A percentile compares a stretch with the other conserved stretches of the same genome.
These are phyloP conservation scores for Psilanteris sp. DNA, from an alignment of 1,140 invertebrate genomes.

Conservation along the genomic window DNA sequence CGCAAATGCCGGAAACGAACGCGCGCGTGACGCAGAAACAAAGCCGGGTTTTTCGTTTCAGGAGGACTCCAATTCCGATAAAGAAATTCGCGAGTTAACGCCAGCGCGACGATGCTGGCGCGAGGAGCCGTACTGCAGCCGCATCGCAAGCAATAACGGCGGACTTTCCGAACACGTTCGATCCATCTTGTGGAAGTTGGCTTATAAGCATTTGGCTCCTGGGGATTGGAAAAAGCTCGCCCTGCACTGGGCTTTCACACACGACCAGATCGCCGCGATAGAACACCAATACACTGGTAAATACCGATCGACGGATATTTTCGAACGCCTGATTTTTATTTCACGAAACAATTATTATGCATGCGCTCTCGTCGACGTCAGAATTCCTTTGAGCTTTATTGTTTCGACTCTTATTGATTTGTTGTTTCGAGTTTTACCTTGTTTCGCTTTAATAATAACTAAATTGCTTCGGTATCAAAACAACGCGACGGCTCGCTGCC, in stretches of 20 bases:
- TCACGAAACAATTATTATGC: no score
- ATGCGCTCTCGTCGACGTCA: no score
- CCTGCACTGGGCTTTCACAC: slow-evolving; percentile 85
- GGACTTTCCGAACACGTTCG: slow-evolving; percentile 74
- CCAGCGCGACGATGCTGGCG: slow-evolving; percentile 68
- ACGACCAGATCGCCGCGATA: slow-evolving; percentile 86
- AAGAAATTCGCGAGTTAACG: slow-evolving; percentile 69
- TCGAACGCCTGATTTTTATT: no score
- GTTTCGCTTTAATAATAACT: no score
- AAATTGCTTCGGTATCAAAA: no score
- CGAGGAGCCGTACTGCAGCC: slow-evolving; percentile 67
- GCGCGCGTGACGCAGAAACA: not conserved
- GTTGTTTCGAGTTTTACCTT: no score
- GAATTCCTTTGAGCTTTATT: no score
- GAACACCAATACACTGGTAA: slow-evolving; percentile 90
- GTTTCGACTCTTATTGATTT: no score
- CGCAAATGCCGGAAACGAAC: no score
- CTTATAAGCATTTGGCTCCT: slow-evolving; percentile 84
- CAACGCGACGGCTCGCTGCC: no score
- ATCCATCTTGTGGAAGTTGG: slow-evolving; percentile 84
- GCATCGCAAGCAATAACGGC: slow-evolving; percentile 64
- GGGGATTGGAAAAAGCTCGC: slow-evolving; percentile 87
- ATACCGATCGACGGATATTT: no score
- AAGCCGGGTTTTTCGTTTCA: no score
- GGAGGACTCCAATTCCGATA: slow-evolving; percentile 72